Conservation (phyloP, 2,888 invertebrate genomes). For the Plemyria rubiginata region DNA sequence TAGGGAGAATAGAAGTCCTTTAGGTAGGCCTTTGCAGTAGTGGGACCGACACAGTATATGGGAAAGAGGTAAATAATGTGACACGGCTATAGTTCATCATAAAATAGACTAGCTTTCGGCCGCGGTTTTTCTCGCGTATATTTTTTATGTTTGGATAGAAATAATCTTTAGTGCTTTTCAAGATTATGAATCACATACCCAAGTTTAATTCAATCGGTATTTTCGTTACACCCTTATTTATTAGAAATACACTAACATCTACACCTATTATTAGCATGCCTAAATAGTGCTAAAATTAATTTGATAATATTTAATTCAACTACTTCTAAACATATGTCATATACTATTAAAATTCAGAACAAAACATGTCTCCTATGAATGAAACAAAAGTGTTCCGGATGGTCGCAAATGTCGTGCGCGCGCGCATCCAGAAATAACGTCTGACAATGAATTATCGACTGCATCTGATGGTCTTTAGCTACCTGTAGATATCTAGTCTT, state of each 20-base stretch:
- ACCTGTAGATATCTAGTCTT: conserved; percentile 22
- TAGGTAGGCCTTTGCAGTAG: too few species aligned
- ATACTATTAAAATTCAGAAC: conserved; percentile 41
- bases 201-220: too few species aligned
- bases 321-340: conserved; percentile 36
- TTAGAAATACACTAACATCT: too few species aligned
- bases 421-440: conserved; percentile 45
- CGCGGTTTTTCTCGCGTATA: too few species aligned
- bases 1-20: too few species aligned
- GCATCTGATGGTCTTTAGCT: conserved; percentile 28
- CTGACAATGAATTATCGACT: conserved; percentile 36
- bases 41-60: too few species aligned
- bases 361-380: conserved; percentile 57
- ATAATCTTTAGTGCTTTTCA: too few species aligned
- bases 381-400: conserved; percentile 64
- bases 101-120: neutral
- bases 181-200: too few species aligned
- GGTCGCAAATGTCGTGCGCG: conserved; percentile 54
- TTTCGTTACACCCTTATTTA: too few species aligned
- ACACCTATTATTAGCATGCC: too few species aligned
- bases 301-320: neutral
- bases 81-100: neutral
- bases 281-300: too few species aligned
- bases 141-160: too few species aligned
- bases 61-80: neutral